These are phyloP conservation scores for Nycticorax nycticorax DNA, from an alignment of 2,113 vertebrate species.

Conservation along the genomic window DNA sequence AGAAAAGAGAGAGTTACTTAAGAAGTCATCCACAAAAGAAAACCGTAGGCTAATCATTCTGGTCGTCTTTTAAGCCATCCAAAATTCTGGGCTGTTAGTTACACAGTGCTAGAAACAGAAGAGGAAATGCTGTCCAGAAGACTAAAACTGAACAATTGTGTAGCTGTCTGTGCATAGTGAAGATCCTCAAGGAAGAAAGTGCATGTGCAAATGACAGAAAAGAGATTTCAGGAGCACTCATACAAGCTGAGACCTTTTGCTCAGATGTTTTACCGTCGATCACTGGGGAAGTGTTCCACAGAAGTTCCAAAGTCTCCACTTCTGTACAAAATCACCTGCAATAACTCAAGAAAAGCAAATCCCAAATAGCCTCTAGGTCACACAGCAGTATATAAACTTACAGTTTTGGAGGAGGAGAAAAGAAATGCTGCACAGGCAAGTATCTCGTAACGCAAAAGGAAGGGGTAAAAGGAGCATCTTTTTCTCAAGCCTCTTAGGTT, in stretches of 20 bases:
- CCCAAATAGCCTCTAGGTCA: not conserved
- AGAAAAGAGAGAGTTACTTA: not conserved
- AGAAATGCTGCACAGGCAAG: not conserved
- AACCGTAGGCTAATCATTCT: not conserved
- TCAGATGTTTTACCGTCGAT: not conserved
- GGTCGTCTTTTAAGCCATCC: not conserved
- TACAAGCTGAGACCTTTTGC: not conserved
- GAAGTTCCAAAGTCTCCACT: not conserved
- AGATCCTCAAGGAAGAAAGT: not conserved
- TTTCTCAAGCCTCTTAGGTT: not conserved
- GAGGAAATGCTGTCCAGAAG: not conserved
- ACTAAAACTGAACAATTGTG: not conserved
- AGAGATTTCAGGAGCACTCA: not conserved
- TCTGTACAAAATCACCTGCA: not conserved
- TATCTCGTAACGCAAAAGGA: not conserved
- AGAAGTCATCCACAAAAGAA: not conserved
- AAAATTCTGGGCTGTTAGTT: not conserved
- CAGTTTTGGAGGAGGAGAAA: not conserved
- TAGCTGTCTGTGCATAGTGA: not conserved
- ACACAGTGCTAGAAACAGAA: not conserved
- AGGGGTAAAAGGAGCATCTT: not conserved
- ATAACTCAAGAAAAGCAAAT: not conserved
- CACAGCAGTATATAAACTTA: not conserved
- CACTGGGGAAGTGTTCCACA: not conserved
- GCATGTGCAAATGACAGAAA: not conserved